phyloP scores from a whole-genome alignment of 2,888 invertebrate species.

The Synanthedon vespiformis region DNA sequence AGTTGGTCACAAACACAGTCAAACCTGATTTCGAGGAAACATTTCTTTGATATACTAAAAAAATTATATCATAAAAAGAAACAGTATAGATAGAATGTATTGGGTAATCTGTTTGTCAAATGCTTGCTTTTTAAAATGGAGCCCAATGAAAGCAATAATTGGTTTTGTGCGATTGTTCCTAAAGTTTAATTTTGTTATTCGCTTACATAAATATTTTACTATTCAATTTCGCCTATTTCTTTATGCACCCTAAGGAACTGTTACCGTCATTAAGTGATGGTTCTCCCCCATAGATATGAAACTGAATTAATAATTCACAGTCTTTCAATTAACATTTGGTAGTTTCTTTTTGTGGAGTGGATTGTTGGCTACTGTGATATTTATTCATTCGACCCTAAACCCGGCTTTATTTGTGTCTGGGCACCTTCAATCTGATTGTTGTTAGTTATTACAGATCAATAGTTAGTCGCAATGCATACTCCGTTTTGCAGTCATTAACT shows the following conservation, averaged over 20 bases:
- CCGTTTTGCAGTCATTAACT: too few species aligned
- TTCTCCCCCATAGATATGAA: conserved; percentile 13
- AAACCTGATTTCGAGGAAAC: too few species aligned
- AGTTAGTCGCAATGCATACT: too few species aligned
- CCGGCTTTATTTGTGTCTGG: background rate
- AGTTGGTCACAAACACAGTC: too few species aligned
- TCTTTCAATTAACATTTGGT: background rate
- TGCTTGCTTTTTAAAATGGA: too few species aligned
- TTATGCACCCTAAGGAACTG: conserved; percentile 22
- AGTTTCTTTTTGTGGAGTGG: background rate
- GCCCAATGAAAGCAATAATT: too few species aligned
- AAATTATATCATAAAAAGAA: too few species aligned
- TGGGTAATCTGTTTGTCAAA: too few species aligned
- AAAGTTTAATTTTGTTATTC: background rate
- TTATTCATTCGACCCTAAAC: background rate
- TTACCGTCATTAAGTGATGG: conserved; percentile 20
- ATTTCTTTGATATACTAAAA: too few species aligned
- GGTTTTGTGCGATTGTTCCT: background rate
- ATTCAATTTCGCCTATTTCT: background rate
- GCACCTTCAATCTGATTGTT: background rate
- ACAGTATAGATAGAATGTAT: too few species aligned
- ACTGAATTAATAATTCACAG: conserved; percentile 14
- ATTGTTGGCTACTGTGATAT: conserved; percentile 2
- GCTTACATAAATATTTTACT: background rate
- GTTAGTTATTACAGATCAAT: too few species aligned